Evolutionary conservation across 2,888 invertebrate species (phyloP).

Genomic region (Corbicula japonica): DNA sequence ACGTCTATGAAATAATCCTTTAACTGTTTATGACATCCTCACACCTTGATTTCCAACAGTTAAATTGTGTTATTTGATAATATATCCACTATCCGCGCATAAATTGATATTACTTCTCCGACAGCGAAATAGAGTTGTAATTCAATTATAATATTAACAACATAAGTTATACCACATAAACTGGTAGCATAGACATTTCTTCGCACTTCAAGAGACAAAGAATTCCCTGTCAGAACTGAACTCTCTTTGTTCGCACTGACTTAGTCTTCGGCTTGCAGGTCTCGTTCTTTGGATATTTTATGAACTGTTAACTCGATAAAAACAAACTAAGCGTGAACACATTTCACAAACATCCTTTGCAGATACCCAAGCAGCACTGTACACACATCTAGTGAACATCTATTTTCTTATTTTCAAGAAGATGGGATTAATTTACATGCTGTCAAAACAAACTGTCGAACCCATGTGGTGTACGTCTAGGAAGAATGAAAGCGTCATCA

Average conservation of each 20-base stretch:
- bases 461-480: slow-evolving; percentile 21
- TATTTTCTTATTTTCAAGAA: not conserved
- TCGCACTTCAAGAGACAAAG: slow-evolving; percentile 29
- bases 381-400: not conserved
- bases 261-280: not conserved
- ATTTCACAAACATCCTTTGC: not conserved
- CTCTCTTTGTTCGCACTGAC: not conserved
- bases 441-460: slow-evolving; percentile 36
- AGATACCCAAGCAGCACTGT: not conserved
- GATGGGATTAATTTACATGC: slow-evolving; percentile 3
- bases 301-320: slow-evolving; percentile 26
- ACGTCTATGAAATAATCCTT: too few relatives aligned
- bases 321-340: slow-evolving; percentile 30
- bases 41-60: not conserved
- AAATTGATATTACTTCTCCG: not conserved
- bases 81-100: not conserved
- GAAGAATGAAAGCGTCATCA: slow-evolving; percentile 6
- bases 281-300: not conserved
- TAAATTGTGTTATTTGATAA: not conserved
- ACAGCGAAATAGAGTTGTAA: not conserved
- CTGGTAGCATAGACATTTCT: not conserved
- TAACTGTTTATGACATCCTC: not conserved
- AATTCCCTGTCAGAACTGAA: slow-evolving; percentile 5
- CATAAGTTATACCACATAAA: not conserved
- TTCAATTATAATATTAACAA: not conserved